Conservation (phyloP, 2,113 vertebrate genomes). For the Trogon surrucura region DNA sequence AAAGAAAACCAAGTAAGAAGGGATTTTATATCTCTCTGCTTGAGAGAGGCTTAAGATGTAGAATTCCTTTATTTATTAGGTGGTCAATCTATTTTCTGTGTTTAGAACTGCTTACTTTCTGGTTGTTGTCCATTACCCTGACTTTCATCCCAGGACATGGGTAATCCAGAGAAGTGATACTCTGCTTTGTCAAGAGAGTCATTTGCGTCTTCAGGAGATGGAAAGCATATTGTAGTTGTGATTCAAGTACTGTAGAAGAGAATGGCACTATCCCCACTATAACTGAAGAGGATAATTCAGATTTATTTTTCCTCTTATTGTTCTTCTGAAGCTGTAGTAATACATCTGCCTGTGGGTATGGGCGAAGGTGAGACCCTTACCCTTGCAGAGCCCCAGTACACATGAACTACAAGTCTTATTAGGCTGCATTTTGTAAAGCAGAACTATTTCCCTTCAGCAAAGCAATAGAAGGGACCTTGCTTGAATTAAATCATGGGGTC, state of each 20-base stretch:
- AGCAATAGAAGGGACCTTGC: not conserved
- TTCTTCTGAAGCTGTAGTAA: not conserved
- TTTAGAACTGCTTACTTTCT: not conserved
- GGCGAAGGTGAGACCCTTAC: not conserved
- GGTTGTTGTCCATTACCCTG: not conserved
- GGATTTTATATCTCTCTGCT: not conserved
- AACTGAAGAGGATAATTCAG: not conserved
- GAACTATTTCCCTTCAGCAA: not conserved
- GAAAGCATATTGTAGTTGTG: not conserved
- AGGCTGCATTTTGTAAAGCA: not conserved
- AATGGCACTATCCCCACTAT: not conserved
- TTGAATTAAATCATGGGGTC: not conserved
- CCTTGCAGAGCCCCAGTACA: not conserved
- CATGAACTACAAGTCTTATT: accelerated
- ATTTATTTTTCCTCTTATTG: not conserved
- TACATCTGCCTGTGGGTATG: not conserved
- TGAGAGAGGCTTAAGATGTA: not conserved
- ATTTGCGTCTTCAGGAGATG: not conserved
- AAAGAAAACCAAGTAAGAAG: not conserved
- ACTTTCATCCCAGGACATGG: not conserved
- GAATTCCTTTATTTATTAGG: not conserved
- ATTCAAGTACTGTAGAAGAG: not conserved
- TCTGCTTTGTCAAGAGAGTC: not conserved
- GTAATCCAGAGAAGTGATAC: not conserved
- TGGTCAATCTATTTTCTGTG: not conserved